These are phyloP conservation scores for Craseonycteris thonglongyai DNA, from an alignment of 2,113 vertebrate species.

Conservation along the genomic window DNA sequence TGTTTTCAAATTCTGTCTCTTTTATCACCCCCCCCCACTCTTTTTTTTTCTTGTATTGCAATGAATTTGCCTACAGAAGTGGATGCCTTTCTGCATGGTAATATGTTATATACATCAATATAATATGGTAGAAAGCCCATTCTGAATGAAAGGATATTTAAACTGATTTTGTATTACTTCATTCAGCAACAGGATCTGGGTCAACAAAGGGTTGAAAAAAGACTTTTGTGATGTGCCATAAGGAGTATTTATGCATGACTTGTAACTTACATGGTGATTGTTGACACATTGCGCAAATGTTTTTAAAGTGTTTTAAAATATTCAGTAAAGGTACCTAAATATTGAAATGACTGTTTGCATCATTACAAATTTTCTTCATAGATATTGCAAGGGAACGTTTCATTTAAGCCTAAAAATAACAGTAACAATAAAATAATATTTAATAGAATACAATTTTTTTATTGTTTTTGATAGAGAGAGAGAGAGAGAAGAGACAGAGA, in stretches of 20 bases:
- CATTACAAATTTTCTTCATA: neutral
- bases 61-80: neutral
- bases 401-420: neutral
- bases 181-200: neutral
- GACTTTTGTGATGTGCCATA: neutral
- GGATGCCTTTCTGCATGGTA: neutral
- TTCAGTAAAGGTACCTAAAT: neutral
- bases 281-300: slow-evolving; percentile 18
- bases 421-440: neutral
- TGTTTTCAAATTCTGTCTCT: slow-evolving; percentile 10
- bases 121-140: neutral
- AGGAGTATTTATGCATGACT: slow-evolving; percentile 10
- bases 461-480: no score
- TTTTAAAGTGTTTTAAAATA: slow-evolving; percentile 24
- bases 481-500: no score
- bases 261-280: neutral
- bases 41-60: neutral
- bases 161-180: neutral
- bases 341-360: neutral
- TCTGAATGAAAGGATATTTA: slow-evolving; percentile 23
- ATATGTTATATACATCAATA: neutral
- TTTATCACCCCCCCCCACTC: neutral
- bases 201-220: neutral
- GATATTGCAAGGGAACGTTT: neutral
- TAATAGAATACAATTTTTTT: no score